phyloP scores from a whole-genome alignment of 2,797 vertebrate genomes.

The Hylomyscus alleni region DNA sequence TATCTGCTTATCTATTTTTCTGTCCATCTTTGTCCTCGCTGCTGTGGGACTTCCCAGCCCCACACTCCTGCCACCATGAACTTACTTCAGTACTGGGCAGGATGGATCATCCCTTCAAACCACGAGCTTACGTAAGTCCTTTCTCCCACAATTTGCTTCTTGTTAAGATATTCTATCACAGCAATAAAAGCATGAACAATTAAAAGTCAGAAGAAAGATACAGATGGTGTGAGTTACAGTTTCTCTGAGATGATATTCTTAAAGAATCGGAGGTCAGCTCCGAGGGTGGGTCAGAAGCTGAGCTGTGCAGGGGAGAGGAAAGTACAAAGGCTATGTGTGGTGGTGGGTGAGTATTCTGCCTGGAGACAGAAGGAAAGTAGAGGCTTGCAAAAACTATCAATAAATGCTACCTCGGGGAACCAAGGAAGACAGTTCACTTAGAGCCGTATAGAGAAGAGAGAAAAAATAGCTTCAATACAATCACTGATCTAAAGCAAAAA shows the following conservation, averaged over 20 bases:
- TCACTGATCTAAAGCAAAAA: slow-evolving; percentile 27
- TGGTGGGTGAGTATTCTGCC: neutral
- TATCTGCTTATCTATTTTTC: neutral
- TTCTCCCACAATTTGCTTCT: neutral
- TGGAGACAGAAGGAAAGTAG: neutral
- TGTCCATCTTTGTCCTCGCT: neutral
- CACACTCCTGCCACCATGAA: neutral
- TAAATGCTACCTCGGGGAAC: neutral
- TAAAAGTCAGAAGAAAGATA: neutral
- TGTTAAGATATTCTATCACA: neutral
- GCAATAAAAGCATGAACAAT: neutral
- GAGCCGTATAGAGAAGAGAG: neutral
- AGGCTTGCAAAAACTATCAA: neutral
- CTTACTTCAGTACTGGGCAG: no score
- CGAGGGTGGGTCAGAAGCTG: neutral
- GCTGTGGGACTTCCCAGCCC: neutral
- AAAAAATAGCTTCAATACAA: neutral
- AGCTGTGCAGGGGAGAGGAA: neutral
- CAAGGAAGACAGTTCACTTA: slow-evolving; percentile 11
- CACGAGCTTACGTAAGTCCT: neutral
- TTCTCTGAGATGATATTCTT: neutral
- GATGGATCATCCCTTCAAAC: neutral
- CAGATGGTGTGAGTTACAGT: neutral
- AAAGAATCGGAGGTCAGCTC: neutral
- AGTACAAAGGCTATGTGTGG: neutral